Evolutionary conservation across 2,797 vertebrate species (phyloP).

Genomic region (Cirrhinus mrigala): DNA sequence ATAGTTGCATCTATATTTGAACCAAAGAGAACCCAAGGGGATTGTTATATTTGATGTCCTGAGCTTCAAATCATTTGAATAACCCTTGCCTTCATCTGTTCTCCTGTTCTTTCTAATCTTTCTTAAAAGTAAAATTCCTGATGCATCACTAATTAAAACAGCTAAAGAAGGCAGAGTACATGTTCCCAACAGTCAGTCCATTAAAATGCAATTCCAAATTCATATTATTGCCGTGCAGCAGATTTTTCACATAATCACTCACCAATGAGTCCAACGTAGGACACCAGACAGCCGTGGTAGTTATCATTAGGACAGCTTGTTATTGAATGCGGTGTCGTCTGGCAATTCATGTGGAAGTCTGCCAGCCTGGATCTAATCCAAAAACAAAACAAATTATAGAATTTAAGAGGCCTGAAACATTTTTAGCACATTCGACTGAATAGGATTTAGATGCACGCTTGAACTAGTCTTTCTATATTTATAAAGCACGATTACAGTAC

Average conservation of each 20-base stretch:
- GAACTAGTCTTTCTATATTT: slow-evolving; percentile 28
- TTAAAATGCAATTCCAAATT: slow-evolving; percentile 20
- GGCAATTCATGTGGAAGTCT: slow-evolving; percentile 93
- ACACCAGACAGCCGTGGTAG: slow-evolving; percentile 91
- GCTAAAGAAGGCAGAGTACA: slow-evolving; percentile 12
- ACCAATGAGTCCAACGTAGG: slow-evolving; percentile 89
- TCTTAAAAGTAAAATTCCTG: slow-evolving; percentile 2
- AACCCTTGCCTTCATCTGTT: not conserved
- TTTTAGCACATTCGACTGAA: slow-evolving; percentile 44
- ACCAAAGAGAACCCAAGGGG: not conserved
- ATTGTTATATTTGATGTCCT: not conserved
- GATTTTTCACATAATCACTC: slow-evolving; percentile 39
- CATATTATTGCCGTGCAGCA: not conserved
- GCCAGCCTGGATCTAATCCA: slow-evolving; percentile 88
- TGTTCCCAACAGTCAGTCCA: slow-evolving; percentile 3
- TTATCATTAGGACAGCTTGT: slow-evolving; percentile 89
- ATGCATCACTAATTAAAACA: slow-evolving; percentile 16
- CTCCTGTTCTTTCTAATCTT: not conserved
- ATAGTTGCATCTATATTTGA: not conserved
- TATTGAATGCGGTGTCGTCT: slow-evolving; percentile 81
- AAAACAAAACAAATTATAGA: slow-evolving; percentile 41
- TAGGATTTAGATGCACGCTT: slow-evolving; percentile 39
- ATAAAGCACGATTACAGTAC: slow-evolving; percentile 20
- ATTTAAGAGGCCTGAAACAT: slow-evolving; percentile 36
- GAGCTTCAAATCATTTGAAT: not conserved